Evolutionary conservation across 64 coral and sea anemone species (phyloP).

Genomic region (Montipora efflorescens): DNA sequence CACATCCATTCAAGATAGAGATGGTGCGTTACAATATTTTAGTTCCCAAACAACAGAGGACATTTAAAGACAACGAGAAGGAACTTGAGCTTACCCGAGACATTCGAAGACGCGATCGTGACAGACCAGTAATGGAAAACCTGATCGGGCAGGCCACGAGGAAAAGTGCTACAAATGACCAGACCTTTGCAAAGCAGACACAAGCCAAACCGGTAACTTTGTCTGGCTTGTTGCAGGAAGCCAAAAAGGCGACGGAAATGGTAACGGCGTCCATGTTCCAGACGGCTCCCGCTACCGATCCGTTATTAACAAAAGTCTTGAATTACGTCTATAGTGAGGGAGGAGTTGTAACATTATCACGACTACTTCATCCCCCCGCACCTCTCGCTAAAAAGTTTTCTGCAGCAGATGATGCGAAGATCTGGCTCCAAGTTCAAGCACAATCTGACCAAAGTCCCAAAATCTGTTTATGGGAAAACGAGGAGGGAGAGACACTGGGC

Average conservation of each 20-base stretch:
- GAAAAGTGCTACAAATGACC: background rate
- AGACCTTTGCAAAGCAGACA: background rate
- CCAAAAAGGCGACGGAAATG: background rate
- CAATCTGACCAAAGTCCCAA: background rate
- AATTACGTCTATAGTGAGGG: conserved; percentile 52
- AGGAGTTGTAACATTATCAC: conserved; percentile 27
- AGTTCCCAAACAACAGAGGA: conserved; percentile 1
- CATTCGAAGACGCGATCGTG: too few species aligned
- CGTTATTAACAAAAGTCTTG: conserved; percentile 26
- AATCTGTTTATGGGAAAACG: conserved; percentile 13
- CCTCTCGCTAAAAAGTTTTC: conserved; percentile 17
- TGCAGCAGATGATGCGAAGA: background rate
- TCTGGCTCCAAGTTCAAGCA: background rate
- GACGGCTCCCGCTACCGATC: background rate
- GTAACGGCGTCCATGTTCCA: background rate
- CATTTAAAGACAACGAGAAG: too few species aligned
- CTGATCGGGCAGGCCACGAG: background rate
- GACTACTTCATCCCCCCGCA: conserved; percentile 44
- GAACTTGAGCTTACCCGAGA: background rate
- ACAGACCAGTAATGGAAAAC: background rate
- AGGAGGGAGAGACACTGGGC: background rate
- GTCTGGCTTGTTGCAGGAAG: background rate
- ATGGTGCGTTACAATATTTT: conserved; percentile 28
- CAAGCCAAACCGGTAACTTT: background rate
- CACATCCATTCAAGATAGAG: background rate